Conservation (phyloP, 53 echinoderm and acorn worm species). For the Holothuria scabra region DNA sequence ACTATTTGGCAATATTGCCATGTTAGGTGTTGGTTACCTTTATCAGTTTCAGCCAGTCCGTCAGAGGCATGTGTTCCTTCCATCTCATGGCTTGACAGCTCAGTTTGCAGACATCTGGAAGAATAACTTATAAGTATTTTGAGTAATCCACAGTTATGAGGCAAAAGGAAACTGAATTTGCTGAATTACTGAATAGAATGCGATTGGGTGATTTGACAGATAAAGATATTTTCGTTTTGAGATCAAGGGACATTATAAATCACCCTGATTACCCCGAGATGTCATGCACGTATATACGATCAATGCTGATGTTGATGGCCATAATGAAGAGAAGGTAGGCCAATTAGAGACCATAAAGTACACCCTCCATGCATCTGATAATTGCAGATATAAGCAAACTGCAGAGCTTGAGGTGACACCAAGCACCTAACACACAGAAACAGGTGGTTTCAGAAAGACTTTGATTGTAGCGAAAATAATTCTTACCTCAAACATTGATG, state of each 20-base stretch:
- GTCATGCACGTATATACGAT: slow-evolving; percentile 56
- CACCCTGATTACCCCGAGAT: slow-evolving; percentile 13
- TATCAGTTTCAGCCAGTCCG: slow-evolving; percentile 48
- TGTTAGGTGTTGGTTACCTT: slow-evolving; percentile 53
- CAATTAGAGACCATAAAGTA: background rate
- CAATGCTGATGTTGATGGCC: slow-evolving; percentile 46
- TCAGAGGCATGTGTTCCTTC: slow-evolving; percentile 32
- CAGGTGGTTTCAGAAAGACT: slow-evolving; percentile 34
- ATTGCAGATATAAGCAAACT: slow-evolving; percentile 4
- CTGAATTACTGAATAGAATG: slow-evolving; percentile 49
- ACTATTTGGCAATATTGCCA: slow-evolving; percentile 30
- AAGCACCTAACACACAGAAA: slow-evolving; percentile 20
- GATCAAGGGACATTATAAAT: background rate
- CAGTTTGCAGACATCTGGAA: slow-evolving; percentile 49
- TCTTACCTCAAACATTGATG: slow-evolving; percentile 55
- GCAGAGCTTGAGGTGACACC: background rate
- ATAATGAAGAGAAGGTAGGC: slow-evolving; percentile 37
- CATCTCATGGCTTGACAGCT: background rate
- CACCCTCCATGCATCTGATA: background rate
- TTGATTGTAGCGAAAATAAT: slow-evolving; percentile 48
- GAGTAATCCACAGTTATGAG: slow-evolving; percentile 56
- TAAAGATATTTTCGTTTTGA: background rate
- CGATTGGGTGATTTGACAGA: slow-evolving; percentile 7
- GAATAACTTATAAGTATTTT: slow-evolving; percentile 46
- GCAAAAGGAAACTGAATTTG: slow-evolving; percentile 57